Evolutionary conservation across 2,888 invertebrate species (phyloP), one percentile per base, ranked within the genome.

Genomic region (Zaprionus bogoriensis): DNA sequence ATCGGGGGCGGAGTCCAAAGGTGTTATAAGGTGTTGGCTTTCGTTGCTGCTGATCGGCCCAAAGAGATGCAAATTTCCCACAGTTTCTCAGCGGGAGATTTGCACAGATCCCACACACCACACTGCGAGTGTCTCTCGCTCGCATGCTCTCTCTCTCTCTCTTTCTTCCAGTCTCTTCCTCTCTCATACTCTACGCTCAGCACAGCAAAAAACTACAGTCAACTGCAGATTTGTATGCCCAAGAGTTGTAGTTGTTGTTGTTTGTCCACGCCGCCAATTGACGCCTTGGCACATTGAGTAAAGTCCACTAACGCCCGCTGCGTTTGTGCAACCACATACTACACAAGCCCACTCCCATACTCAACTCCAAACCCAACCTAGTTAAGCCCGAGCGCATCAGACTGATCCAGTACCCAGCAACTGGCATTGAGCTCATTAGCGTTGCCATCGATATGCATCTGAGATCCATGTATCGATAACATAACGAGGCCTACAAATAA

Each of bases 181-280:
- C 27, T 32, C 32, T 5, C n/a, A n/a, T n/a, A n/a, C 32, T 32
- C 12, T 32, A 14, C 14, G 32, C 32, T 36, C 9, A 9, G 3
- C n/a, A n/a, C n/a, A n/a, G n/a, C n/a, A n/a, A n/a, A n/a, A n/a
- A n/a, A n/a, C n/a, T n/a, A n/a, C 10, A 20, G 53, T 25, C 44
- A 38, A 54, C 54, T 57, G 48, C 42, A n/a, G n/a, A n/a, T n/a
- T n/a, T n/a, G n/a, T n/a, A 57, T 25, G 48, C 50, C 30, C 30
- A 48, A 10, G 39, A n/a, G 17, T 36, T 28, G 32, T 36, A 17
- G 30, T n/a, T 30, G 12, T 30, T 30, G 4, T n/a, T 38, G 28
- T 52, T 51, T 58, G 28, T 28, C 23, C 22, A 47, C 19, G 32
- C n/a, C 52, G 1, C 20, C 20, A 22, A 23, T 45, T 54, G 45